These are phyloP conservation scores for Andrena flavipes DNA, from an alignment of 2,888 invertebrate genomes.

Conservation along the genomic window DNA sequence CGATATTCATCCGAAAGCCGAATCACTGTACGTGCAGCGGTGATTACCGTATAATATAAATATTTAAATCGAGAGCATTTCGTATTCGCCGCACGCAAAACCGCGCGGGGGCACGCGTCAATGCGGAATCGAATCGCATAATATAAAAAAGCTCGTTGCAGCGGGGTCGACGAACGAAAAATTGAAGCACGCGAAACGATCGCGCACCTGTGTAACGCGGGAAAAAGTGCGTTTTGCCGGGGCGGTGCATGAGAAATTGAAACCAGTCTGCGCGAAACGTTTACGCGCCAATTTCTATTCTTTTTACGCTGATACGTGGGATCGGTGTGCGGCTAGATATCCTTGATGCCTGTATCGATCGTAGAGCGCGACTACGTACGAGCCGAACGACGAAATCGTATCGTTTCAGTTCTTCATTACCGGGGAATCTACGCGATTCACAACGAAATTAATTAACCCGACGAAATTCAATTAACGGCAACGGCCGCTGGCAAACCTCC, in stretches of 20 bases:
- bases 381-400: neutral
- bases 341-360: neutral
- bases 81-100: conserved; percentile 6
- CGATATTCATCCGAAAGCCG: neutral
- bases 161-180: conserved; percentile 9
- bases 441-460: conserved; percentile 44
- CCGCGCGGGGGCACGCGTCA: conserved; percentile 7
- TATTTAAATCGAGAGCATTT: conserved; percentile 43
- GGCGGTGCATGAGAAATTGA: conserved; percentile 12
- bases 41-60: conserved; percentile 38
- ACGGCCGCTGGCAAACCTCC: conserved; percentile 14
- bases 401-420: conserved; percentile 24
- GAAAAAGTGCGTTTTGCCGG: neutral
- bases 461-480: conserved; percentile 49
- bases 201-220: conserved; percentile 4
- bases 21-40: neutral
- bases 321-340: too few species aligned
- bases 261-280: neutral
- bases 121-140: conserved; percentile 1
- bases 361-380: neutral
- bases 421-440: neutral
- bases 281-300: neutral
- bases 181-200: conserved; percentile 24
- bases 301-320: neutral
- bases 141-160: neutral